These are phyloP conservation scores for Cynopterus sphinx DNA, from an alignment of 2,797 vertebrate genomes.

Conservation along the genomic window DNA sequence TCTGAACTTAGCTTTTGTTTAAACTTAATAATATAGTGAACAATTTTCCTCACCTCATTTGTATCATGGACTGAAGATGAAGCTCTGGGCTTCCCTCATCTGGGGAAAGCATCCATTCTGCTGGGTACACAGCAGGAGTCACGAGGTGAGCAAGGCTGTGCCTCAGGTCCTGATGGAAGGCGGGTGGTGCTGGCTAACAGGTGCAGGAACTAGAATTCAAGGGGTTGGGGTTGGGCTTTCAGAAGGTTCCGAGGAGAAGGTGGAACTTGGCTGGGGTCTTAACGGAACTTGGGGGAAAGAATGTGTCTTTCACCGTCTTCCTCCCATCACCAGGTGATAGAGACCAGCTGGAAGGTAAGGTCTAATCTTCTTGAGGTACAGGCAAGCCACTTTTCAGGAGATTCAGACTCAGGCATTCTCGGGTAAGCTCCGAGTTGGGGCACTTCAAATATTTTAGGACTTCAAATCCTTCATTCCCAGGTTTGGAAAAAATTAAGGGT, in stretches of 20 bases:
- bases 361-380: not conserved
- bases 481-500: not conserved
- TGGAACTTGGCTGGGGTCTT: not conserved
- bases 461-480: not conserved
- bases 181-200: too few species aligned
- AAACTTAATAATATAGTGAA: not conserved
- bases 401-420: not conserved
- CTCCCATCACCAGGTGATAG: not conserved
- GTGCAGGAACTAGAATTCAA: not conserved
- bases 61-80: not conserved
- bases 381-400: not conserved
- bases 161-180: not conserved
- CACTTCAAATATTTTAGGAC: not conserved
- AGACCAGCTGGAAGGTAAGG: not conserved
- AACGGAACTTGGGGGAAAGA: not conserved
- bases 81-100: too few species aligned
- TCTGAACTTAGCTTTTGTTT: not conserved
- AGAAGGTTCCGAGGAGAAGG: not conserved
- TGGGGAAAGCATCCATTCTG: not conserved
- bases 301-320: not conserved
- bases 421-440: not conserved
- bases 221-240: not conserved
- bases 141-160: not conserved
- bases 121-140: not conserved
- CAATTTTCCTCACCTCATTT: not conserved